Base-by-base conservation (phyloP, 53 echinoderm and acorn worm species). In the Stichopus horrens region DNA sequence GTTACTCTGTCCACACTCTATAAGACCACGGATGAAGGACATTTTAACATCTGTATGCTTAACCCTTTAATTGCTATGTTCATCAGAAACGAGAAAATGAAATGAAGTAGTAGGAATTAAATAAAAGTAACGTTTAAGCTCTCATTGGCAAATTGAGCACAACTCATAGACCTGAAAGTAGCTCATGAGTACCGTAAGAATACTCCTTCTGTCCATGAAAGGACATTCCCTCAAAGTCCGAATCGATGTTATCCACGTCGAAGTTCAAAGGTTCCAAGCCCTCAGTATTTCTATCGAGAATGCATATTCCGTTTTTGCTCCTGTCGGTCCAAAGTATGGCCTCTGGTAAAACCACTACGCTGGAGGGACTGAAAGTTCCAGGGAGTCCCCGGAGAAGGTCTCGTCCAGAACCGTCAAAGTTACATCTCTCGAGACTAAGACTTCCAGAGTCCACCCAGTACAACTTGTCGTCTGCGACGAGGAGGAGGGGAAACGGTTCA, bases 251-350 rank as follows among this genome's bases (percentile, higher is more conserved):
- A 4, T 21, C 77, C 51, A 77, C 51, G 54, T 77, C 4, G 21
- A 77, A 18, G 0, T 21, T 77, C 16, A 51, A 23, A 52, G 77
- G 52, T 53, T 77, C 77, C 16, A 23, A 6, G 20, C 8, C 20
- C 16, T 13, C 4, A 37, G 37, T 8, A 53, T 77, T 77, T 4
- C 77, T 21, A 77, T 77, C 77, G 22, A 51, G 16, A 4, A 77
- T 51, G 9, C 37, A 21, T 53, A 77, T 53, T 20, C 77, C 77
- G 4, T 77, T 4, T 7, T 21, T 8, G 52, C 52, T 8, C 77
- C 53, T 23, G 16, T 77, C 77, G 18, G 77, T 77, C 77, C 77
- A 77, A 77, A 77, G 37, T 21, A 77, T 77, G 4, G 77, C 77
- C 52, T 51, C 54, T 23, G 52, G 52, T 16, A 77, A 51, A 77